Evolutionary conservation across 2,113 vertebrate genomes (phyloP).

Genomic region (Pampusana beccarii): DNA sequence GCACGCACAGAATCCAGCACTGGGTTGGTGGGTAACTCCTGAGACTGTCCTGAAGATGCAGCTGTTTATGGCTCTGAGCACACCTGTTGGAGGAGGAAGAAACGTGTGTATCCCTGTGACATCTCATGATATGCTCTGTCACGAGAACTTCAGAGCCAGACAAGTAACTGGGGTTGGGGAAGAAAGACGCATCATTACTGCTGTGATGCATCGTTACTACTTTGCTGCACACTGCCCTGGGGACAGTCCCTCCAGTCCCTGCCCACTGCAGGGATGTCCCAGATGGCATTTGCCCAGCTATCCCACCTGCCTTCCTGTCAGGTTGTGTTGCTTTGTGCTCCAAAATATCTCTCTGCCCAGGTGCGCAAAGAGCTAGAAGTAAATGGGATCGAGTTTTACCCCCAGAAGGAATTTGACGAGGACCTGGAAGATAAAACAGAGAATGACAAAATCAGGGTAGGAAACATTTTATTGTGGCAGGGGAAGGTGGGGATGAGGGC

Average conservation of each 20-base stretch:
- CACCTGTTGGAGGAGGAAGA: not conserved
- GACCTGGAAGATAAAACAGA: slow-evolving; percentile 97
- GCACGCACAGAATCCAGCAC: not conserved
- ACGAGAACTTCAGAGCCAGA: not conserved
- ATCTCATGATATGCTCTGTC: not conserved
- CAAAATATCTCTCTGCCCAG: slow-evolving; percentile 69
- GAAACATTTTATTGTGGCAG: slow-evolving; percentile 42
- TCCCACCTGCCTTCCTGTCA: not conserved
- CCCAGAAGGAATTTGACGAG: slow-evolving; percentile 97
- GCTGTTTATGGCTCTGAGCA: not conserved
- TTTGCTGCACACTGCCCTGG: not conserved
- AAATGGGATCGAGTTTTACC: slow-evolving; percentile 93
- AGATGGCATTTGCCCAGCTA: not conserved
- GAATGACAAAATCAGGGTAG: slow-evolving; percentile 97
- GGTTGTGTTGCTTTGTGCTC: not conserved
- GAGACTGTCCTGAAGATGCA: not conserved
- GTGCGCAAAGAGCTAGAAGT: slow-evolving; percentile 94
- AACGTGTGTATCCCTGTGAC: not conserved
- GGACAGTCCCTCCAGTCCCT: not conserved
- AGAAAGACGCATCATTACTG: not conserved
- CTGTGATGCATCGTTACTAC: not conserved
- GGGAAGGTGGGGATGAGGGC: not conserved
- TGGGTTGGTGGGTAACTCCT: not conserved
- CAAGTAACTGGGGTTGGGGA: not conserved
- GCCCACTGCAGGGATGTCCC: not conserved